These are phyloP conservation scores for Neoseiulus cucumeris DNA, from an alignment of 1,140 invertebrate species.

Conservation along the genomic window DNA sequence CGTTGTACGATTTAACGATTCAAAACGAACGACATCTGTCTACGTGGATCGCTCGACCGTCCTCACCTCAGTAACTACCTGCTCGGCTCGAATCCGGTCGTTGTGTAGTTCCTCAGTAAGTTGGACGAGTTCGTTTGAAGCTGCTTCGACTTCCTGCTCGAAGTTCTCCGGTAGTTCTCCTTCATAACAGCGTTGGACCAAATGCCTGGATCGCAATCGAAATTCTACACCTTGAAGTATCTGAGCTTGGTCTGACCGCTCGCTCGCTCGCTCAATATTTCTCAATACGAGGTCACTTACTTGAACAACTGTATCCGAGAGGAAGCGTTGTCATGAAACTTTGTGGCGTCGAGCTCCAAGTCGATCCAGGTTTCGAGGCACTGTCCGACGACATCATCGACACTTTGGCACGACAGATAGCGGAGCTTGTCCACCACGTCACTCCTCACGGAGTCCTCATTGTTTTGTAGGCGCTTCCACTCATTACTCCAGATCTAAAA, in stretches of 20 bases:
- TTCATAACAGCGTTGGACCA: not conserved
- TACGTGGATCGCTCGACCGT: too few relatives aligned
- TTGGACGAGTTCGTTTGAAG: not conserved
- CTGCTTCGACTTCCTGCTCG: not conserved
- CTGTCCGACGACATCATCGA: constrained; percentile 1
- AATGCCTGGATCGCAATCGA: not conserved
- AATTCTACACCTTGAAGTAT: not conserved
- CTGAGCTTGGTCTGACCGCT: too few relatives aligned
- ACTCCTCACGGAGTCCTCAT: not conserved
- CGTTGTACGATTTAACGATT: too few relatives aligned
- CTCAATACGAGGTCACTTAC: not conserved
- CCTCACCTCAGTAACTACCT: not conserved
- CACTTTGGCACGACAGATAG: constrained; percentile 5
- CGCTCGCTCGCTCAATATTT: too few relatives aligned
- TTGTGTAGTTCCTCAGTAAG: not conserved
- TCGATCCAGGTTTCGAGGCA: constrained; percentile 9
- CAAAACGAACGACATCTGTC: too few relatives aligned
- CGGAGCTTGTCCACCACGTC: constrained; percentile 10
- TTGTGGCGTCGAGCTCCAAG: constrained; percentile 10
- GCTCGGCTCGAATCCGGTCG: not conserved
- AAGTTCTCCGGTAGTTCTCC: not conserved
- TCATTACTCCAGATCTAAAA: constrained; percentile 7
- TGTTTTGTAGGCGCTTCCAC: not conserved
- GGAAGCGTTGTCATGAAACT: not conserved
- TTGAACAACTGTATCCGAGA: constrained; percentile 6